Conservation (phyloP, 2,113 vertebrate species). For the Callorhinus ursinus region DNA sequence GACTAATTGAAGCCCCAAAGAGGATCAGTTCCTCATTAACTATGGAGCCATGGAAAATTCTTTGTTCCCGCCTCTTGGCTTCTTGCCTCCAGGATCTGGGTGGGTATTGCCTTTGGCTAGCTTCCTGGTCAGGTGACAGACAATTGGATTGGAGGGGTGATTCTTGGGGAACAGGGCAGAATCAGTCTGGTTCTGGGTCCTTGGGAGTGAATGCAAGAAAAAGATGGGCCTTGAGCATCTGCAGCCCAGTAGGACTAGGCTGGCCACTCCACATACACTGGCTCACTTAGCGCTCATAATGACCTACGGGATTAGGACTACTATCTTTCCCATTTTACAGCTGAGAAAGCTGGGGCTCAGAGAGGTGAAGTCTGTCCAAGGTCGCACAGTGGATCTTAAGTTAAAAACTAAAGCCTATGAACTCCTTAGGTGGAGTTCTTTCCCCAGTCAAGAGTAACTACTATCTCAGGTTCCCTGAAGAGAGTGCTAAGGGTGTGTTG, state of each 20-base stretch:
- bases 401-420: background rate
- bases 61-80: slow-evolving; percentile 71
- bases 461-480: background rate
- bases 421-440: background rate
- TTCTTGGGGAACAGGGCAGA: background rate
- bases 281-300: background rate
- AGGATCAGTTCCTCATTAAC: slow-evolving; percentile 68
- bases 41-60: slow-evolving; percentile 68
- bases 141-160: background rate
- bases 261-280: fast-evolving
- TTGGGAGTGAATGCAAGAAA: background rate
- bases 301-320: background rate
- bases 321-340: background rate
- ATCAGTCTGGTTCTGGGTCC: background rate
- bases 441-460: background rate
- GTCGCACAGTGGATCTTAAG: background rate
- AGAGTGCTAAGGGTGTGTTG: background rate
- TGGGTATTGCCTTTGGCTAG: slow-evolving; percentile 70
- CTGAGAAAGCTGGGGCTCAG: background rate
- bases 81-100: slow-evolving; percentile 81
- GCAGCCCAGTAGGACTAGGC: fast-evolving
- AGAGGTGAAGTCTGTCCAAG: background rate
- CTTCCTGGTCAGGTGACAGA: slow-evolving; percentile 75
- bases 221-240: background rate
- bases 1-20: slow-evolving; percentile 48